Conservation (phyloP, 2,113 vertebrate genomes). For the Eolophus roseicapilla region DNA sequence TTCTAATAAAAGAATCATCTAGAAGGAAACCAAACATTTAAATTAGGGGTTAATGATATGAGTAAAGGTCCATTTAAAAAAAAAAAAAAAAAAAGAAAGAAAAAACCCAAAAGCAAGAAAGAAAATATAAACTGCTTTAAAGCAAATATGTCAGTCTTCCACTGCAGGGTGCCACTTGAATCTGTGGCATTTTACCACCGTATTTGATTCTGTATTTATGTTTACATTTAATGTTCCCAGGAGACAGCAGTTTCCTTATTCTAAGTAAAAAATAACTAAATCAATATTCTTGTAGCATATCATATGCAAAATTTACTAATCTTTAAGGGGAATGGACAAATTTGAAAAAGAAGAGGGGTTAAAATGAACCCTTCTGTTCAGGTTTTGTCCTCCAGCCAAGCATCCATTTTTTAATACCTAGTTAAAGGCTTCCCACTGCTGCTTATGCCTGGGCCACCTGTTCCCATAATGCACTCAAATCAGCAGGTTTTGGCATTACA, state of each 20-base stretch:
- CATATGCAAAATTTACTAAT: not conserved
- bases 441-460: slow-evolving; percentile 31
- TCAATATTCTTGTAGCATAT: not conserved
- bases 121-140: not conserved
- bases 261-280: not conserved
- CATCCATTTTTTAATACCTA: not conserved
- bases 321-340: not conserved
- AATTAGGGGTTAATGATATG: not conserved
- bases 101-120: not conserved
- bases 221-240: not conserved
- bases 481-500: not conserved
- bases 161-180: not conserved
- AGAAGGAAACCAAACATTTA: not conserved
- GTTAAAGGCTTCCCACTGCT: slow-evolving; percentile 34
- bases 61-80: not conserved
- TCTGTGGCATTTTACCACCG: not conserved
- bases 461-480: not conserved
- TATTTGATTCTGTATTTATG: not conserved
- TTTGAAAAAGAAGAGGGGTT: not conserved
- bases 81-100: not conserved
- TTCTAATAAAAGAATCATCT: not conserved
- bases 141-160: not conserved
- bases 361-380: not conserved
- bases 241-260: not conserved
- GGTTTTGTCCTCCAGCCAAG: not conserved